These are phyloP conservation scores for Escarpia spicata DNA, from an alignment of 2,888 invertebrate species.

Conservation along the genomic window DNA sequence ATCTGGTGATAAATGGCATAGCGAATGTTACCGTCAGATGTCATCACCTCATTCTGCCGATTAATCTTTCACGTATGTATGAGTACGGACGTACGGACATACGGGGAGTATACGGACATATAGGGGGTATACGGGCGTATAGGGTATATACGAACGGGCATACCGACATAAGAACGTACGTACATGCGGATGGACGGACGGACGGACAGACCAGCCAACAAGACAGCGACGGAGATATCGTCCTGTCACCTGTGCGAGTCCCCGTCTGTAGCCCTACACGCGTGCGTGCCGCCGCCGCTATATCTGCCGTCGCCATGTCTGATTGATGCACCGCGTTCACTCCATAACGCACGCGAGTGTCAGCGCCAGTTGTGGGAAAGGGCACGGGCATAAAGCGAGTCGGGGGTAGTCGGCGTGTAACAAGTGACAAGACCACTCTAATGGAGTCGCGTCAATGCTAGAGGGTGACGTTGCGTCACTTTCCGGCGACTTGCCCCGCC, in stretches of 20 bases:
- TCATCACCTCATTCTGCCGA: too few species aligned
- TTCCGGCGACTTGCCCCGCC: background rate
- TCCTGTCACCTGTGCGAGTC: too few species aligned
- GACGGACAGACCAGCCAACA: background rate
- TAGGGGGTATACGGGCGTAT: background rate
- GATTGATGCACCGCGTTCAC: background rate
- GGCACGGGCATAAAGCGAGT: conserved; percentile 12
- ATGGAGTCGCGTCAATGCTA: background rate
- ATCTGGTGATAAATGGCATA: too few species aligned
- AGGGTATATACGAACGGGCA: background rate
- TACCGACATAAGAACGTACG: background rate
- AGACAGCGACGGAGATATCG: background rate
- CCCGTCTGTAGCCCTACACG: background rate
- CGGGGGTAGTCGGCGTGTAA: conserved; percentile 3
- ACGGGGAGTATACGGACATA: background rate
- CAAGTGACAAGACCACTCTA: background rate
- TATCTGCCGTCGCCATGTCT: background rate
- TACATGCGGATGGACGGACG: background rate
- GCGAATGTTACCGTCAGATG: too few species aligned
- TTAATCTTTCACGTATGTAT: too few species aligned
- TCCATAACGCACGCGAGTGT: conserved; percentile 16
- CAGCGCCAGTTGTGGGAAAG: background rate
- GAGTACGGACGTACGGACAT: background rate
- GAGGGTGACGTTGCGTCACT: conserved; percentile 13
- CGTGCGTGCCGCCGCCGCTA: background rate